Base-by-base conservation (phyloP, 2,888 invertebrate species). In the Euspilapteryx auroguttella region DNA sequence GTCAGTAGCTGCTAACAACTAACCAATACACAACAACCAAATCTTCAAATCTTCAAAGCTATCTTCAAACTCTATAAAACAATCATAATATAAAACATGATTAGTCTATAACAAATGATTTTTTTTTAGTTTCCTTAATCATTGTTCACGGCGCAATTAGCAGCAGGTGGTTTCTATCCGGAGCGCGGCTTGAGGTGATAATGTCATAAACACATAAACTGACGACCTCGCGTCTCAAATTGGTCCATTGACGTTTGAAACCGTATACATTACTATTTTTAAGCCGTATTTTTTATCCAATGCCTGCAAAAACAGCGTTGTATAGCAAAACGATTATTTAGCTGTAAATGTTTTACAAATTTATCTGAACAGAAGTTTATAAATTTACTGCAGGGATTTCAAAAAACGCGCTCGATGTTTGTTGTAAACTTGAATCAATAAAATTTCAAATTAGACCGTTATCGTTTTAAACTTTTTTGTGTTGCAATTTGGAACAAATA, bases 171-270 rank as follows among this genome's bases (percentile, higher is more conserved):
- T 55, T 53, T 48, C 23, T 55, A n/a, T n/a, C n/a, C n/a, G n/a
- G n/a, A n/a, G n/a, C 48, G 51, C 45, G 48, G 50, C 40, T 50
- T 44, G 44, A 52, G 65, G 68, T 65, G 69, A 28, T 64, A 61
- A 68, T 62, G 57, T 51, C 48, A 57, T 73, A 69, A 73, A 71
- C 49, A 47, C 57, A 71, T 69, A 73, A 73, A 69, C 56, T 51
- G 50, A 44, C 49, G 41, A 44, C n/a, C n/a, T n/a, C n/a, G n/a
- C n/a, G n/a, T n/a, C n/a, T n/a, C n/a, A 28, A 28, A 28, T 28
- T 28, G 22, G 28, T 11, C 4, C 14, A 14, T 10, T 14, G 2
- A 23, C 11, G n/a, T n/a, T n/a, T n/a, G n/a, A n/a, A n/a, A n/a
- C n/a, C n/a, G n/a, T n/a, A n/a, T n/a, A n/a, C n/a, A n/a, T n/a